Base-by-base conservation (phyloP, 2,113 vertebrate genomes). In the Mionectes macconnelli region DNA sequence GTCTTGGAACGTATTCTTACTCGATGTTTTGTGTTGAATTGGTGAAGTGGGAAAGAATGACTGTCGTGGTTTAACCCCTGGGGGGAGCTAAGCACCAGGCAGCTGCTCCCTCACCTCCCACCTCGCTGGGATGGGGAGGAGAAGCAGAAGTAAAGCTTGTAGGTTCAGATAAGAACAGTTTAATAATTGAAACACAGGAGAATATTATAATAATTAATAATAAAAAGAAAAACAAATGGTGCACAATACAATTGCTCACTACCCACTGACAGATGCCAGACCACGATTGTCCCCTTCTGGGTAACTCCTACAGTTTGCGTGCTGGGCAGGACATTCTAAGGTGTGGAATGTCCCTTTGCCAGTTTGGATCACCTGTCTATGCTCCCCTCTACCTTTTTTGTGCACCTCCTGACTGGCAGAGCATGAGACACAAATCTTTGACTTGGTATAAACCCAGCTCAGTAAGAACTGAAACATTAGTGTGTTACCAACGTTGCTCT, bases 21-120 rank as follows among this genome's bases (percentile, higher is more conserved):
- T 59, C 19, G 2, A 2, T 90, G 50, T 64, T 77, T 69, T 37
- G 13, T 50, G 30, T 31, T 40, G 28, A 62, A n/a, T 35, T 87
- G 35, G 6, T 76, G 22, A 76, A 60, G 28, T 49, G 55, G 76
- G 63, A 35, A 13, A 76, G 59, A 35, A 10, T 25, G 28, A 18
- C 19, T 50, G 17, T 52, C 0, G 0, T 64, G 62, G 60, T 45
- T 75, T 39, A 45, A 68, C 13, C 24, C 53, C 16, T 20, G 22
- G 22, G 74, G 31, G 52, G 22, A 66, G n/a, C 27, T 50, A 20
- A 33, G 12, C 31, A 23, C 17, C 31, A 22, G 20, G 19, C 37
- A 18, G 45, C 24, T 0, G 1, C 25, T 64, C 0, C 0, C 40
- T 49, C 33, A 21, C 10, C n/a, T 55, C 17, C 42, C 25, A 27